Evolutionary conservation across 2,888 invertebrate genomes (phyloP).

Genomic region (Mesorhabditis sp.): DNA sequence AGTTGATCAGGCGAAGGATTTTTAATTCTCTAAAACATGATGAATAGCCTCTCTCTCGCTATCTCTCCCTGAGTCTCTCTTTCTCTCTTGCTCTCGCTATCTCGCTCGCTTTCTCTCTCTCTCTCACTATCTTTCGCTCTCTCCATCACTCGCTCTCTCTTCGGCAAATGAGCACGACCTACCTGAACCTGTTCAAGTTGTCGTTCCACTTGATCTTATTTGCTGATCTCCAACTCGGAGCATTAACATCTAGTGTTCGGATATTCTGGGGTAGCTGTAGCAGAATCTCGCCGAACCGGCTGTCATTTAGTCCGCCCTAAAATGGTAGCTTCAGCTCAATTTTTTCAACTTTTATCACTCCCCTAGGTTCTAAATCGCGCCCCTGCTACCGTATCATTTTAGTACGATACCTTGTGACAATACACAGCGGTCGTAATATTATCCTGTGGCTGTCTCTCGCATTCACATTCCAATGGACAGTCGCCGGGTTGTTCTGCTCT

Average conservation of each 20-base stretch:
- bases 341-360: not conserved
- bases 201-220: constrained; percentile 52
- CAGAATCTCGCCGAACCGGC: constrained; percentile 40
- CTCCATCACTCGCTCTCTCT: too few species aligned
- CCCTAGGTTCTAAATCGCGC: not conserved
- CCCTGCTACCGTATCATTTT: not conserved
- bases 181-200: constrained; percentile 51
- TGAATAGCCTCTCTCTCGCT: too few species aligned
- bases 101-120: too few species aligned
- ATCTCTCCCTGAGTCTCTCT: too few species aligned
- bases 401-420: not conserved
- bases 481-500: not conserved
- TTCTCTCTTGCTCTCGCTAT: too few species aligned
- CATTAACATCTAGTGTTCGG: constrained; percentile 54
- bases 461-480: not conserved
- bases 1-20: constrained; percentile 43
- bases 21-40: constrained; percentile 29
- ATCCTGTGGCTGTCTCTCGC: not conserved
- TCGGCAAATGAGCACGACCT: not conserved
- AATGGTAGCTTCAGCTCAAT: not conserved
- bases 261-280: constrained; percentile 39
- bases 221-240: constrained; percentile 33
- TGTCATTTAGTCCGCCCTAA: constrained; percentile 45
- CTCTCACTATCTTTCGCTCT: too few species aligned
- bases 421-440: not conserved